Conservation (phyloP, 1,140 invertebrate species). For the Scaptomyza pallida region DNA sequence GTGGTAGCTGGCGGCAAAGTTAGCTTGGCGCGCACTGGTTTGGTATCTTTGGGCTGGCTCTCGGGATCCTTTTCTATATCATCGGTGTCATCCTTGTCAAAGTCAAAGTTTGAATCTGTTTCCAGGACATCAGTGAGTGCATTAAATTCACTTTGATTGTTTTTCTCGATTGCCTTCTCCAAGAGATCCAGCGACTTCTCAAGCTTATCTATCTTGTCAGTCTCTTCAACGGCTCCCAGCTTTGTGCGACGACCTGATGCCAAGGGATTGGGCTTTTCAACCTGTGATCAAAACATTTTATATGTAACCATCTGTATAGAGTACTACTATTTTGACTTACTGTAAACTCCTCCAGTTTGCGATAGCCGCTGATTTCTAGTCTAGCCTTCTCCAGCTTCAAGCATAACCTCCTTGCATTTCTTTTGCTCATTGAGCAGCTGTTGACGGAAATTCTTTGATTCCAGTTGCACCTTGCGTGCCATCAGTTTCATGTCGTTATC, state of each 20-base stretch:
- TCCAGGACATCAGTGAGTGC: conserved; percentile 64
- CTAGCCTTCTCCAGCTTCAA: conserved; percentile 87
- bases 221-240: conserved; percentile 48
- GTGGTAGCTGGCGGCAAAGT: conserved; percentile 49
- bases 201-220: conserved; percentile 67
- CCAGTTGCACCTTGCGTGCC: conserved; percentile 88
- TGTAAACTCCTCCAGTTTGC: conserved; percentile 74
- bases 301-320: too few species aligned
- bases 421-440: conserved; percentile 88
- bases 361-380: conserved; percentile 73
- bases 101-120: conserved; percentile 58
- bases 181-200: conserved; percentile 71
- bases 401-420: conserved; percentile 89
- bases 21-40: conserved; percentile 45
- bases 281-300: conserved; percentile 8
- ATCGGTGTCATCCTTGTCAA: conserved; percentile 57
- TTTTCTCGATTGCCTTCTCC: conserved; percentile 71
- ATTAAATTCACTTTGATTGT: conserved; percentile 63
- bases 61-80: conserved; percentile 43
- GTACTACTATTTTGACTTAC: conserved; percentile 37
- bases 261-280: conserved; percentile 62
- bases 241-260: conserved; percentile 55
- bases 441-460: conserved; percentile 89
- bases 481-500: conserved; percentile 88
- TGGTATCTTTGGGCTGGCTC: conserved; percentile 13